phyloP scores from a whole-genome alignment of 2,888 invertebrate genomes.

The Byasa hedistus region DNA sequence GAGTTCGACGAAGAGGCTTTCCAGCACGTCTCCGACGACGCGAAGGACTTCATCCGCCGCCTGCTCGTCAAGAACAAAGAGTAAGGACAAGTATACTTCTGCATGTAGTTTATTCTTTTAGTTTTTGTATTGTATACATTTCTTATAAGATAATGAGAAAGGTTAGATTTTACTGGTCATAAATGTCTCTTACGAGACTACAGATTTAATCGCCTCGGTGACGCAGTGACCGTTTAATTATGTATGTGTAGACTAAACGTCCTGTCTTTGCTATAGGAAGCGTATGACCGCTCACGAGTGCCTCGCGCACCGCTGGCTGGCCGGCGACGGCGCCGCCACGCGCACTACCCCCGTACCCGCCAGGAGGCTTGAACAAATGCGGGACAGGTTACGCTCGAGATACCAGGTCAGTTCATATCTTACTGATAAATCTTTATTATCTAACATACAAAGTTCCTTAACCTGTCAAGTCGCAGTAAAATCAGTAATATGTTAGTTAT shows the following conservation, averaged over 20 bases:
- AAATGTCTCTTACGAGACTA: too few relatives aligned
- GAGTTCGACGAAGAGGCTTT: conserved; percentile 99
- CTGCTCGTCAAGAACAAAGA: conserved; percentile 96
- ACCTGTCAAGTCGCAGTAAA: background rate
- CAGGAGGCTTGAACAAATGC: conserved; percentile 90
- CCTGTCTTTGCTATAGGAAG: conserved; percentile 78
- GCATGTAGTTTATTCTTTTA: background rate
- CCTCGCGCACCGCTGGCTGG: conserved; percentile 96
- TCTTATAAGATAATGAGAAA: too few relatives aligned
- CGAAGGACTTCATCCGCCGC: conserved; percentile 97
- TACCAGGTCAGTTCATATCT: conserved; percentile 69
- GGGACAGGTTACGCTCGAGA: conserved; percentile 91
- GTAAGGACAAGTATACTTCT: conserved; percentile 76
- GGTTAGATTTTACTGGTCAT: too few relatives aligned
- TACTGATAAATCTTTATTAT: too few relatives aligned
- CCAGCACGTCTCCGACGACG: conserved; percentile 95
- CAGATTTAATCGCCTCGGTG: too few relatives aligned
- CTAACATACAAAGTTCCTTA: too few relatives aligned
- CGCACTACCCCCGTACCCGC: conserved; percentile 90
- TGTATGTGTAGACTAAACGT: background rate
- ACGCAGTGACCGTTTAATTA: too few relatives aligned
- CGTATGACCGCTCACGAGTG: conserved; percentile 99
- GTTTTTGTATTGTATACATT: too few relatives aligned
- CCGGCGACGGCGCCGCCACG: conserved; percentile 87
- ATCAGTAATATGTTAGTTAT: background rate